phyloP scores from a whole-genome alignment of 2,113 vertebrate species.

The Heterocephalus glaber region DNA sequence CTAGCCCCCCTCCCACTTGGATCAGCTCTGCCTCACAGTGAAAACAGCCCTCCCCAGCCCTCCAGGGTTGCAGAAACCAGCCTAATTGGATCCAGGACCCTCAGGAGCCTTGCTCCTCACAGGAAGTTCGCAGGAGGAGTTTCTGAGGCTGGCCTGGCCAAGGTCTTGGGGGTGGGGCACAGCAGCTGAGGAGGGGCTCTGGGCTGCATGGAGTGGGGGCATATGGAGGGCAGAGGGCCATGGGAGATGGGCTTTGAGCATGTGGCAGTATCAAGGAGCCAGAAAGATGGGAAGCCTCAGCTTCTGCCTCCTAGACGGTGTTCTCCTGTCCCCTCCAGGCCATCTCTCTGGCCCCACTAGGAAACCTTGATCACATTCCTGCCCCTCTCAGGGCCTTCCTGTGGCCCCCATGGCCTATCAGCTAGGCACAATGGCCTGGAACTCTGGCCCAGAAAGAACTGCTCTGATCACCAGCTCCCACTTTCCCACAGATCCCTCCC shows the following conservation, averaged over 20 bases:
- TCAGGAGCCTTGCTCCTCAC: background rate
- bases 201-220: background rate
- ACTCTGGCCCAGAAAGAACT: background rate
- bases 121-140: slow-evolving; percentile 60
- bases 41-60: slow-evolving; percentile 16
- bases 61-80: background rate
- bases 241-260: background rate
- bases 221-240: background rate
- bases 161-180: background rate
- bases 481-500: background rate
- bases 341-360: background rate
- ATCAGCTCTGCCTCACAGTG: background rate
- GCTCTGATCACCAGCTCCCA: background rate
- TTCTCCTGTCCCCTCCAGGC: background rate
- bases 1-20: background rate
- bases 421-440: background rate
- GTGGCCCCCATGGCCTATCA: background rate
- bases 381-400: background rate
- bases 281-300: background rate
- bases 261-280: background rate
- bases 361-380: background rate
- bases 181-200: background rate
- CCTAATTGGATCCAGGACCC: slow-evolving; percentile 71
- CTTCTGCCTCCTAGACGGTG: background rate
- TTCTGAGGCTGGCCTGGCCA: background rate